These are phyloP conservation scores for Synanthedon andrenaeformis DNA, from an alignment of 2,888 invertebrate species.

Conservation along the genomic window DNA sequence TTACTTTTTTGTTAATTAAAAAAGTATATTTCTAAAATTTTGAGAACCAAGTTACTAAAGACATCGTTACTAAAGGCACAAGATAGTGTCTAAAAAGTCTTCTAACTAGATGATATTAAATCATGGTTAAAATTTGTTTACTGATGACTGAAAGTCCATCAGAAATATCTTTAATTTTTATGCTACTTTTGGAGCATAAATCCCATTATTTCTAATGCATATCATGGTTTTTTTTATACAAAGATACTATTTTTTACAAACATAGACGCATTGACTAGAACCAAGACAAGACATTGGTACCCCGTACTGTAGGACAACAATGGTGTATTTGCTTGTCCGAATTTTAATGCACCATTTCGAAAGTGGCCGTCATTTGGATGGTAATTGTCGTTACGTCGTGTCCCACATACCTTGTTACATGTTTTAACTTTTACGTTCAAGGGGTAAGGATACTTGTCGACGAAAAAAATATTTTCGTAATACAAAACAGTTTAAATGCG, in stretches of 20 bases:
- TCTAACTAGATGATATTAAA: too few species aligned
- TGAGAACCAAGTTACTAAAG: too few species aligned
- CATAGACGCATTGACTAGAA: too few species aligned
- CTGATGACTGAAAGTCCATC: too few species aligned
- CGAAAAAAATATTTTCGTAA: slow-evolving; percentile 1
- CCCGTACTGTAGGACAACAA: slow-evolving; percentile 31
- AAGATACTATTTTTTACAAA: background rate
- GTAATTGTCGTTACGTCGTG: slow-evolving; percentile 52
- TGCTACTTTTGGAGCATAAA: too few species aligned
- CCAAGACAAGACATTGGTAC: background rate
- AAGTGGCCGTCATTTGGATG: slow-evolving; percentile 62
- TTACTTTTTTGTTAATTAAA: too few species aligned
- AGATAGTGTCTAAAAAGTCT: too few species aligned
- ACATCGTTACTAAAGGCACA: too few species aligned
- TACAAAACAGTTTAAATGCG: slow-evolving; percentile 1
- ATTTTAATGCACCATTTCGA: slow-evolving; percentile 54
- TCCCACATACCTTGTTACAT: slow-evolving; percentile 49
- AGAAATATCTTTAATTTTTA: too few species aligned
- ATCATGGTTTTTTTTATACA: background rate
- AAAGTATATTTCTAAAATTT: too few species aligned
- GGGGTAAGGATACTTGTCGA: slow-evolving; percentile 1
- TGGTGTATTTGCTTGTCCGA: slow-evolving; percentile 31
- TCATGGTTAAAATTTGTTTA: too few species aligned
- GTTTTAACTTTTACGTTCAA: slow-evolving; percentile 30
- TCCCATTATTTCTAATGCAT: too few species aligned